These are phyloP conservation scores for Cryptotis parvus DNA, from an alignment of 2,113 vertebrate genomes.

Conservation along the genomic window DNA sequence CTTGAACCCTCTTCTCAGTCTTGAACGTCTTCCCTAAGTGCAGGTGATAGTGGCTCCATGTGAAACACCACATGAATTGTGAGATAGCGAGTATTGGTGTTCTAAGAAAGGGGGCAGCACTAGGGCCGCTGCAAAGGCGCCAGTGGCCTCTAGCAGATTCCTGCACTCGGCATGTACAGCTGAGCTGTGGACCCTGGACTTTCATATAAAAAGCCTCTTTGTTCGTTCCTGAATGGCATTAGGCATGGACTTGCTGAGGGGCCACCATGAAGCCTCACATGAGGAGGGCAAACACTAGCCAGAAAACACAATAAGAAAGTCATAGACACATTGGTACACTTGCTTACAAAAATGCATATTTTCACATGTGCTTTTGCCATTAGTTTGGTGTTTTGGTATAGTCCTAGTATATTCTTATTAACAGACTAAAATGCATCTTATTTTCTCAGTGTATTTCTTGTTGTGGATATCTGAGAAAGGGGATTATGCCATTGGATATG, in stretches of 20 bases:
- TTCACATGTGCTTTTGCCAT: slow-evolving; percentile 40
- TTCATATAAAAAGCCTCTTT: slow-evolving; percentile 93
- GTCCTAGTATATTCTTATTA: slow-evolving; percentile 43
- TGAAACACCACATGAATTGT: slow-evolving; percentile 80
- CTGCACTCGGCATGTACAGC: slow-evolving; percentile 90
- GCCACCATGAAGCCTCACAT: slow-evolving; percentile 92
- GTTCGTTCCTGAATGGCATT: slow-evolving; percentile 95
- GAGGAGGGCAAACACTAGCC: slow-evolving; percentile 89
- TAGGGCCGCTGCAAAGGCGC: slow-evolving; percentile 82
- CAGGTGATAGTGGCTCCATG: slow-evolving; percentile 59
- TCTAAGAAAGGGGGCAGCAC: slow-evolving; percentile 85
- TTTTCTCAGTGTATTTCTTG: slow-evolving; percentile 37
- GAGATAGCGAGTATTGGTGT: slow-evolving; percentile 86
- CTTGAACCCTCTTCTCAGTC: slow-evolving; percentile 74
- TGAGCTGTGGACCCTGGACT: slow-evolving; percentile 92
- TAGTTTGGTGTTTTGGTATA: slow-evolving; percentile 27
- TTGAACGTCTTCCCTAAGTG: slow-evolving; percentile 75
- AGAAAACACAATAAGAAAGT: slow-evolving; percentile 85
- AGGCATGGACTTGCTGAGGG: slow-evolving; percentile 95
- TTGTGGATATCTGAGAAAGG: background rate
- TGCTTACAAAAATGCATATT: slow-evolving; percentile 64
- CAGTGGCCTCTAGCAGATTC: slow-evolving; percentile 89
- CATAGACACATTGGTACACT: slow-evolving; percentile 76
- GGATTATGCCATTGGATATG: background rate
- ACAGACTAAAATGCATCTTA: slow-evolving; percentile 21